phyloP scores from a whole-genome alignment of 2,113 vertebrate genomes.

The Neogale vison region DNA sequence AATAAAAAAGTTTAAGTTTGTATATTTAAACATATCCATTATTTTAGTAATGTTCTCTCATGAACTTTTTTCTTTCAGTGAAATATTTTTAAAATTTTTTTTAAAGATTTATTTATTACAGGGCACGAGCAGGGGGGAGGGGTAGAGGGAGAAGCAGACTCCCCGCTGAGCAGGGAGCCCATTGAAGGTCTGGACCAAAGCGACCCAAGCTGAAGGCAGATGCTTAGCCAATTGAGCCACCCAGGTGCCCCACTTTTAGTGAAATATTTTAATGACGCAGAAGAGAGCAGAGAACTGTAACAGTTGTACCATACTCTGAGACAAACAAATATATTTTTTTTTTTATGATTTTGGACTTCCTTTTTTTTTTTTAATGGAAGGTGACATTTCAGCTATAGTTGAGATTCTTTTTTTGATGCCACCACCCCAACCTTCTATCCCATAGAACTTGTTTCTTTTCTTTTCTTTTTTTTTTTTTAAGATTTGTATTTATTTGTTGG shows the following conservation, averaged over 20 bases:
- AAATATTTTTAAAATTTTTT: neutral
- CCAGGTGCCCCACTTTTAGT: neutral
- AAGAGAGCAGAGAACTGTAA: neutral
- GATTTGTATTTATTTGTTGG: neutral
- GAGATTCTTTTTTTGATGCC: neutral
- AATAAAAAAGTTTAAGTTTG: neutral
- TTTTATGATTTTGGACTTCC: neutral
- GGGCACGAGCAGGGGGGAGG: neutral
- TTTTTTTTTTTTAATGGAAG: neutral
- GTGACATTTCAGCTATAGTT: neutral
- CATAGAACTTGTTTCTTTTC: neutral
- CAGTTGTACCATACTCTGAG: neutral
- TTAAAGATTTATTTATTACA: neutral
- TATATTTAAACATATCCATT: neutral
- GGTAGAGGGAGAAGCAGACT: neutral
- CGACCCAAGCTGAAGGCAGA: neutral
- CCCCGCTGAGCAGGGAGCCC: neutral
- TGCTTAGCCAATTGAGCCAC: neutral
- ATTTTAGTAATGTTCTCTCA: neutral
- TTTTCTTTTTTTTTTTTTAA: neutral
- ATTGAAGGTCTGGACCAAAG: too few species aligned
- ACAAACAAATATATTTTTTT: neutral
- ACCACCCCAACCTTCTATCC: too few species aligned
- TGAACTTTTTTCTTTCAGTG: neutral
- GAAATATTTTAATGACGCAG: neutral